Percentiles rank a stretch among this genome's conserved stretches.
Conservation (phyloP, 2,797 vertebrate species). For the Capromys pilorides region DNA sequence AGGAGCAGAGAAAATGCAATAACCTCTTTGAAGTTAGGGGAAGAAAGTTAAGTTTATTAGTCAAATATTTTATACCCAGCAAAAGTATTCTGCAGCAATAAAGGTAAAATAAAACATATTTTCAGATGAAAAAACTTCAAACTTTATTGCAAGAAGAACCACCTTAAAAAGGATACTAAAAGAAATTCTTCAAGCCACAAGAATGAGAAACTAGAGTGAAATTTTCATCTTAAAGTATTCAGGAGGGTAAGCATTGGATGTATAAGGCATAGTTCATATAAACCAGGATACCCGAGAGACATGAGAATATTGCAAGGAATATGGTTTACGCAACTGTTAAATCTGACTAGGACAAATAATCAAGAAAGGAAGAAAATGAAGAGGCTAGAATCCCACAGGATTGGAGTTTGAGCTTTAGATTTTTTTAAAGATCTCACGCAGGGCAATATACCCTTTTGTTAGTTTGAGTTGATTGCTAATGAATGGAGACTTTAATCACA, state of each 20-base stretch:
- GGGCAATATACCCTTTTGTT: constrained; percentile 23
- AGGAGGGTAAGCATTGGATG: background rate
- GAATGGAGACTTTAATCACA: constrained; percentile 21
- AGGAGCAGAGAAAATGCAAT: background rate
- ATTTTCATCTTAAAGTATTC: background rate
- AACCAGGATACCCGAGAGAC: background rate
- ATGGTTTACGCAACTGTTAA: background rate
- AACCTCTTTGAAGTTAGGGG: background rate
- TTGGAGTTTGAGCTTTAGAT: background rate
- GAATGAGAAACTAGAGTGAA: background rate
- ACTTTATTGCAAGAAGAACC: background rate
- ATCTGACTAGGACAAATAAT: background rate
- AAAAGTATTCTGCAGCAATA: constrained; percentile 50
- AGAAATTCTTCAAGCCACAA: background rate
- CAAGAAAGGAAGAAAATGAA: background rate
- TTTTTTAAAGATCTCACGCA: background rate
- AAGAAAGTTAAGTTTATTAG: background rate
- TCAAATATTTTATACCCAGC: constrained; percentile 17
- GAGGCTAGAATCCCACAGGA: background rate
- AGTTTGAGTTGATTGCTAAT: constrained; percentile 47
- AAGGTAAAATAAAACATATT: constrained; percentile 53
- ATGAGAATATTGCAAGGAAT: background rate
- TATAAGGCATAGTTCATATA: background rate
- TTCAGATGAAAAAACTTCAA: constrained; percentile 12
- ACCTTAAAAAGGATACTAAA: background rate